A percentile compares a stretch with the other conserved stretches of the same genome.
phyloP scores from a whole-genome alignment of 2,888 invertebrate species.

The Drosophila mimetica region DNA sequence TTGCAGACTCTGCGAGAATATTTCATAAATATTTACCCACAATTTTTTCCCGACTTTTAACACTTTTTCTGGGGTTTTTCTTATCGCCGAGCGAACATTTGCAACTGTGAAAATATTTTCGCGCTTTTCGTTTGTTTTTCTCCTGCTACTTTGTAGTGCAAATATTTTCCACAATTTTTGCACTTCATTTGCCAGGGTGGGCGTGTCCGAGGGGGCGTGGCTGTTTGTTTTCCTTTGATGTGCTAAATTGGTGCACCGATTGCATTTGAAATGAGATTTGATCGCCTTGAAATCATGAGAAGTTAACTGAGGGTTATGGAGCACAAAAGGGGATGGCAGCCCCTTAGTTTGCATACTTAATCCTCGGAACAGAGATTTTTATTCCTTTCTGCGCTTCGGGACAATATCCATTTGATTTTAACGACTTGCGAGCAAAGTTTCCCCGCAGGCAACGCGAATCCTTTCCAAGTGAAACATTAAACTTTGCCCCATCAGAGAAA shows the following conservation, averaged over 20 bases:
- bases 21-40: conserved; percentile 49
- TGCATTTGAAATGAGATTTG: conserved; percentile 36
- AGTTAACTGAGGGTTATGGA: background rate
- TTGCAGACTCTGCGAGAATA: conserved; percentile 39
- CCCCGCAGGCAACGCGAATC: conserved; percentile 28
- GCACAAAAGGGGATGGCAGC: background rate
- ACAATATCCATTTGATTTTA: conserved; percentile 38
- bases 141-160: conserved; percentile 46
- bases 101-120: conserved; percentile 45
- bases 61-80: conserved; percentile 17
- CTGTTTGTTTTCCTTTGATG: conserved; percentile 37
- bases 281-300: conserved; percentile 23
- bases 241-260: conserved; percentile 40
- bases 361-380: background rate
- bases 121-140: conserved; percentile 24
- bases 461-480: conserved; percentile 43
- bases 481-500: conserved; percentile 30
- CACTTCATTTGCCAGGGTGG: conserved; percentile 41
- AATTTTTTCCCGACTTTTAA: conserved; percentile 21
- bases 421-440: conserved; percentile 40
- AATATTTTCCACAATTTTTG: conserved; percentile 43
- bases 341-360: conserved; percentile 10
- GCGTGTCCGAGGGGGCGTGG: conserved; percentile 13
- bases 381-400: conserved; percentile 1
- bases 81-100: conserved; percentile 17